Evolutionary conservation across 2,797 vertebrate species (phyloP), one percentile per base, ranked within the genome.

Genomic region (Sphaeramia orbicularis): DNA sequence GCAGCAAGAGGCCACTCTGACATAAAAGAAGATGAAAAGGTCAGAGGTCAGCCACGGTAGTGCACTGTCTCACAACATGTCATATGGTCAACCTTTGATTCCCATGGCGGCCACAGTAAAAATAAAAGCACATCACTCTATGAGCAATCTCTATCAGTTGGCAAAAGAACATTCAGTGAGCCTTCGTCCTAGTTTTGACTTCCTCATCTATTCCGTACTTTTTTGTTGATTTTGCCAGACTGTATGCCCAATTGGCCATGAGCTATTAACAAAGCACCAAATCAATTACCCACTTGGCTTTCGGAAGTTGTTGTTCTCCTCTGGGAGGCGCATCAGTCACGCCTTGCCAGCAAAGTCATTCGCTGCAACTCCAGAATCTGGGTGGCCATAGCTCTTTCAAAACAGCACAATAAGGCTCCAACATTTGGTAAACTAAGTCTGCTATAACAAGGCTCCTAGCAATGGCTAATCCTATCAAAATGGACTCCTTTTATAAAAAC

Each of bases 391-490:
- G 78, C 74, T 86, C 85, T 91, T 92, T 93, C 84, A 91, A 67
- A 87, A 83, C 78, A 84, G 79, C 85, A 91, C 91, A 93, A 93
- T 91, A 65, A 90, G 83, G 75, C 88, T 77, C 76, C 87, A 86
- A 86, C 83, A 80, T 93, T 91, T 88, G 92, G 91, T 88, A 91
- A 89, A 91, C 85, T 90, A 91, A 94, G 89, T 91, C 90, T 91
- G 57, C 90, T 92, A 87, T 78, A 92, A 93, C 91, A 92, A 91
- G 88, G 80, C 91, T 89, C 81, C 87, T 70, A 83, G 91, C 89
- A 85, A 84, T 81, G 72, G 85, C 74, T 94, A 94, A 94, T 95
- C 94, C 92, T 87, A 93, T 94, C 91, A 93, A 95, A 94, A 94
- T 92, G 81, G 90, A 93, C 91, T 93, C 88, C 89, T 89, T 92